Conservation (phyloP, 1,140 invertebrate genomes). For the Laupala kohalensis region DNA sequence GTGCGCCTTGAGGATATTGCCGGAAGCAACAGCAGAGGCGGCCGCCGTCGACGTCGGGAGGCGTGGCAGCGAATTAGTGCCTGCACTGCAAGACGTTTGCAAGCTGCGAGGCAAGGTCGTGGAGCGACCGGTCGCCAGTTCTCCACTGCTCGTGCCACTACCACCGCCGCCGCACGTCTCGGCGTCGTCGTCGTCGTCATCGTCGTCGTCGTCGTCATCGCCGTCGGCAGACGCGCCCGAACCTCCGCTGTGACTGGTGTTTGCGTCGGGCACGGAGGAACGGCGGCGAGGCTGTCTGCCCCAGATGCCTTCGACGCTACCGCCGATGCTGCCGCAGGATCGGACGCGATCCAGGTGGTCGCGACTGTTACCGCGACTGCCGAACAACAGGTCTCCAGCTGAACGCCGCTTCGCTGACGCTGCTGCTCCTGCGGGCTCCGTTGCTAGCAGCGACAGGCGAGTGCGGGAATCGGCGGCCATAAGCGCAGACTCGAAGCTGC, state of each 20-base stretch:
- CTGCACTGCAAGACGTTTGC: conserved; percentile 36
- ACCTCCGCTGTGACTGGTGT: conserved; percentile 43
- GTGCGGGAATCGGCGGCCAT: conserved; percentile 69
- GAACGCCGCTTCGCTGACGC: conserved; percentile 59
- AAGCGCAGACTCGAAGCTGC: conserved; percentile 76
- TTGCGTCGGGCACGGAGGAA: conserved; percentile 53
- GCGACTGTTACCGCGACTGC: conserved; percentile 55
- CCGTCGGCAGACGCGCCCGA: conserved; percentile 39
- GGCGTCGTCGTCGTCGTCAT: conserved; percentile 48
- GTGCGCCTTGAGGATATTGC: conserved; percentile 51
- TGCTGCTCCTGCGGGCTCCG: conserved; percentile 53
- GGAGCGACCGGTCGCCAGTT: conserved; percentile 20
- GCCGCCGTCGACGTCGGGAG: conserved; percentile 45
- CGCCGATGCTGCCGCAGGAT: conserved; percentile 68
- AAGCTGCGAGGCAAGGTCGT: conserved; percentile 51
- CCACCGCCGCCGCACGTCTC: conserved; percentile 44
- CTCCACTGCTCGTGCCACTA: conserved; percentile 24
- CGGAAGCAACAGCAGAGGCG: conserved; percentile 31
- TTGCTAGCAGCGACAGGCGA: conserved; percentile 53
- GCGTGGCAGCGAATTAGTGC: conserved; percentile 60
- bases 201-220: conserved; percentile 47
- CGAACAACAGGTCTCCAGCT: conserved; percentile 59
- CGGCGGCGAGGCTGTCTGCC: conserved; percentile 42
- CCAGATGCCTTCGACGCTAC: conserved; percentile 42
- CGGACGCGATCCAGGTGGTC: conserved; percentile 53